Percentiles rank a stretch among this genome's conserved stretches.
phyloP scores from a whole-genome alignment of 2,113 vertebrate species.

The Chaetodon auriga region DNA sequence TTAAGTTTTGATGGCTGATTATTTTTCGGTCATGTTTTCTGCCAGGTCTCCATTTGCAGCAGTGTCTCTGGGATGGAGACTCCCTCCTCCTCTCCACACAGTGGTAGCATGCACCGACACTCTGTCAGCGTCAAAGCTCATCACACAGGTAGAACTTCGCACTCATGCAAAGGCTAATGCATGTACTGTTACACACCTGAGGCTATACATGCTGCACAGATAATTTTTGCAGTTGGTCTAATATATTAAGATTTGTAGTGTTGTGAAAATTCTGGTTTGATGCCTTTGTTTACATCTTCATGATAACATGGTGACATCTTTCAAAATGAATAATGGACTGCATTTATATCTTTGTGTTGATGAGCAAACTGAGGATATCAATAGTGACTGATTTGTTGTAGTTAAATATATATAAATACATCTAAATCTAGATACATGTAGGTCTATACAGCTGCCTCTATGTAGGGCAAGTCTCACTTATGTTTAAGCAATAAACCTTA shows the following conservation, averaged over 20 bases:
- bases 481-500: too few species aligned
- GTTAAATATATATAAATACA: not conserved
- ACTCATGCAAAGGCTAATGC: not conserved
- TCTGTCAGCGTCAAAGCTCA: conserved; percentile 48
- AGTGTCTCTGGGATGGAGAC: conserved; percentile 58
- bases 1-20: not conserved
- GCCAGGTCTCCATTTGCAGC: conserved; percentile 72
- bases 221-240: not conserved
- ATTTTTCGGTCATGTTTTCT: conserved; percentile 13
- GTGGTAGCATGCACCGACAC: conserved; percentile 18
- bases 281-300: not conserved
- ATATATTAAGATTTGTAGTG: not conserved
- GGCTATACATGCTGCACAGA: not conserved
- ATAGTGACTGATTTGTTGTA: not conserved
- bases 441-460: not conserved
- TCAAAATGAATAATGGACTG: not conserved
- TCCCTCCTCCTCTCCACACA: conserved; percentile 44
- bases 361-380: not conserved
- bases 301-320: not conserved
- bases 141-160: conserved; percentile 56
- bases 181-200: not conserved
- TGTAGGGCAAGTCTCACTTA: not conserved
- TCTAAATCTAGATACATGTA: too few species aligned
- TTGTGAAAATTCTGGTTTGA: conserved; percentile 1
- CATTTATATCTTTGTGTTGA: not conserved